phyloP scores from a whole-genome alignment of 2,797 vertebrate genomes.

The Siniperca obscura region DNA sequence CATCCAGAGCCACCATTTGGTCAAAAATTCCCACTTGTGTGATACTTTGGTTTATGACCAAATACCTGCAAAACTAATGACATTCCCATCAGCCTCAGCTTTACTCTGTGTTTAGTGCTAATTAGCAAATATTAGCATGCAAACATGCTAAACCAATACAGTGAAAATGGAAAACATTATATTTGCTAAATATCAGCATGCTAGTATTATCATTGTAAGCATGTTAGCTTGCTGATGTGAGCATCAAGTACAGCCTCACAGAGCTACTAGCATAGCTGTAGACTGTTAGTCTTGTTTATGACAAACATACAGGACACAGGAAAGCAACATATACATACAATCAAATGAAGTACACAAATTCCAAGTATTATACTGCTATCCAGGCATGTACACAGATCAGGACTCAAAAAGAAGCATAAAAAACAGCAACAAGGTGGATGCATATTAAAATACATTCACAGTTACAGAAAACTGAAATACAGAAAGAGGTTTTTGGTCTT shows the following conservation, averaged over 20 bases:
- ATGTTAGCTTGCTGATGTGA: background rate
- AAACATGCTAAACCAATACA: background rate
- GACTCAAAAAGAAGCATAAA: background rate
- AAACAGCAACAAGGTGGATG: background rate
- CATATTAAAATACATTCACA: background rate
- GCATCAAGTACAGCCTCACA: background rate
- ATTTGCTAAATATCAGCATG: background rate
- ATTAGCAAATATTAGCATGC: no score
- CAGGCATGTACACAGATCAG: background rate
- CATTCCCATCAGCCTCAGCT: no score
- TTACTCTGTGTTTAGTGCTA: no score
- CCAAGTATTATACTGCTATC: background rate
- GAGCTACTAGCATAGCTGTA: background rate
- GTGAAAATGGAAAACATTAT: background rate
- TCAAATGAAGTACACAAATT: background rate
- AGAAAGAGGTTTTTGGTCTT: background rate
- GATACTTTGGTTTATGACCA: background rate
- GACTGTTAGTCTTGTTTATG: background rate
- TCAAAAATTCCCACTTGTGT: background rate
- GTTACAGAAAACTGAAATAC: background rate
- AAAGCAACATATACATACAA: background rate
- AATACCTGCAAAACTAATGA: background rate
- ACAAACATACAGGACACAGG: background rate
- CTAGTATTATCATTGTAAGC: background rate
- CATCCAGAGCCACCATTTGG: background rate